Evolutionary conservation across 2,113 vertebrate species (phyloP), one percentile per base, ranked within the genome.

Genomic region (Lycaon pictus): DNA sequence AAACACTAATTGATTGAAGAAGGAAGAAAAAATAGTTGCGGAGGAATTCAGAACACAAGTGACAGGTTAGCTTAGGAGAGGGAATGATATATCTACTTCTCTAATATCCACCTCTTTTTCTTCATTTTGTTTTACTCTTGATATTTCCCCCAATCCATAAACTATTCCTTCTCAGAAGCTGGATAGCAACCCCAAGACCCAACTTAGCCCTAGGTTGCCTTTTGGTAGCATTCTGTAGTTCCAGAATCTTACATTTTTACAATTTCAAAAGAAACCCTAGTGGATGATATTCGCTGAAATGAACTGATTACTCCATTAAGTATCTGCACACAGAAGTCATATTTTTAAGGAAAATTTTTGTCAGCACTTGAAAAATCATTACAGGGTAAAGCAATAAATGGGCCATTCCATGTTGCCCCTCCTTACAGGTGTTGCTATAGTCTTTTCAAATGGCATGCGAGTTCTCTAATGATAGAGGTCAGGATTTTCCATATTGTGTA

Each of bases 331-430:
- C 6, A 62, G 48, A 97, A 86, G 86, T 77, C 11, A 32, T 65
- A 79, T 17, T 83, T 84, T 71, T 53, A 74, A 27, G 17, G 10
- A 84, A 90, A 90, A 67, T 65, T 62, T 81, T 63, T 84, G 53
- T 62, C 9, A 89, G 35, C 23, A 72, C 65, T 88, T 95, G 81
- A 93, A 32, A 96, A 92, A 76, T 56, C 32, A 79, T 85, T 37
- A 62, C 22, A 63, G 53, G 17, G 1, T 37, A 88, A 74, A 90
- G 15, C 20, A 89, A 87, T 80, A 85, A 93, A 74, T 37, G 29
- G 4, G 51, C 29, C n/a, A 56, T 2, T 27, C 35, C 55, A 74
- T 60, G 62, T 12, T 88, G 32, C 55, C 15, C 67, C n/a, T 94
- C 15, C 12, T 85, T 58, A 13, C 4, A 32, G 72, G 55, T 63